Conservation (phyloP, 1,140 invertebrate genomes). For the Heterodera schachtii region DNA sequence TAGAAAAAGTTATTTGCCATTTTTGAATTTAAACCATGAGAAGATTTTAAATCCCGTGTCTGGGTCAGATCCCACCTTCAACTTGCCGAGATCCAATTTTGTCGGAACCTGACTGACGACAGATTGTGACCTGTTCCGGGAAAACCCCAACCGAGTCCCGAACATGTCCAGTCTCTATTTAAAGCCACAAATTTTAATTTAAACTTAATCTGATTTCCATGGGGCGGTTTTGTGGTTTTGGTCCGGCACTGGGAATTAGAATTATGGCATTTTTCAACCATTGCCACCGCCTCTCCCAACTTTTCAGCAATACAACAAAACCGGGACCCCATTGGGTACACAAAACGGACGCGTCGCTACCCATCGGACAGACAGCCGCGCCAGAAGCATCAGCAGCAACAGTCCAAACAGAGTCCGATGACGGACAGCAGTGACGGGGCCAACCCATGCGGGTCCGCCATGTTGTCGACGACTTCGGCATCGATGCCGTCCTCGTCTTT, state of each 20-base stretch:
- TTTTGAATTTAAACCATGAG: too few relatives aligned
- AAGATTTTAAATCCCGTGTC: too few relatives aligned
- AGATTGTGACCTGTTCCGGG: too few relatives aligned
- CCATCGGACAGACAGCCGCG: slow-evolving; percentile 29
- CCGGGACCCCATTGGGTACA: slow-evolving; percentile 62
- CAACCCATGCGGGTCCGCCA: too few relatives aligned
- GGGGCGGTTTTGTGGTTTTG: neutral
- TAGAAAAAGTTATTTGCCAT: too few relatives aligned
- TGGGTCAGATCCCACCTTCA: too few relatives aligned
- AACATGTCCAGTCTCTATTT: too few relatives aligned
- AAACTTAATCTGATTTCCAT: too few relatives aligned
- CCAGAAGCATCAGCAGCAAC: neutral
- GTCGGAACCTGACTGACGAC: too few relatives aligned
- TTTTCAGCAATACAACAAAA: slow-evolving; percentile 60
- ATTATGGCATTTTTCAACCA: neutral
- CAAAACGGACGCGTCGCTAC: slow-evolving; percentile 57
- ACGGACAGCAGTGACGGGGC: neutral
- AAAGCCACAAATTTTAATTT: too few relatives aligned
- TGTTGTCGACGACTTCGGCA: neutral
- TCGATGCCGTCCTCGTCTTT: neutral
- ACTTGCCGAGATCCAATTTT: too few relatives aligned
- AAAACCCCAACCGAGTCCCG: too few relatives aligned
- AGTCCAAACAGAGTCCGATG: neutral
- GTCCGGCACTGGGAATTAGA: neutral
- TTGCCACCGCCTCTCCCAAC: neutral